Evolutionary conservation across 2,888 invertebrate species (phyloP), one percentile per base, ranked within the genome.

Genomic region (Idaea aversata): DNA sequence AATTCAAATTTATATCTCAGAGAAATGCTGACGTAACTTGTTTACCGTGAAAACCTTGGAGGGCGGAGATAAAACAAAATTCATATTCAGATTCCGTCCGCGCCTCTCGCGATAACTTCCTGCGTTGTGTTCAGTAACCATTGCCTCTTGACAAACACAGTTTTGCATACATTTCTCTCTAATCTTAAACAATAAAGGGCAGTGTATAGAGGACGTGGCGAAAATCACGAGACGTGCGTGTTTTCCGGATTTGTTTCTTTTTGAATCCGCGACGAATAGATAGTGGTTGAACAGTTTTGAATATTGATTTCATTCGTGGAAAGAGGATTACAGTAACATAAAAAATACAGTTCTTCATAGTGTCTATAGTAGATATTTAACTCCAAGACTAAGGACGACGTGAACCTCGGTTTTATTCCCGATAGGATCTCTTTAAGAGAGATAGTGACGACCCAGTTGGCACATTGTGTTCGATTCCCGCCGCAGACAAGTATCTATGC

Each of bases 11-110:
- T 47, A 47, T 47, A 47, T 47, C 47, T 10, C 47, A 13, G 47
- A 47, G 47, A 47, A 47, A 47, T 10, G 47, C 47, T 47, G 47
- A 47, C 47, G 47, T 47, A 7, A 47, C 47, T 47, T 47, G 47
- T 47, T 47, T 47, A 47, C 47, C 13, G 47, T 7, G 47, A 47
- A 47, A 47, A 47, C 47, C 47, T 47, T 47, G 47, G 47, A 47
- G 47, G 47, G 47, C 47, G 47, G 47, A 47, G 47, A 47, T 47
- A 47, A 47, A 47, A 47, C 47, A 47, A 47, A 47, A 47, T 47
- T 47, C 47, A 47, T 47, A 47, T 47, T 47, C 47, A 47, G 47
- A 47, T 47, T 47, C 47, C 47, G 47, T 47, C 47, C 47, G 47
- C 47, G 47, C 47, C 47, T 47, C 47, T 47, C 47, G 47, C 7